Base-by-base conservation (phyloP, 2,797 vertebrate genomes). In the Gobio occitaniae region DNA sequence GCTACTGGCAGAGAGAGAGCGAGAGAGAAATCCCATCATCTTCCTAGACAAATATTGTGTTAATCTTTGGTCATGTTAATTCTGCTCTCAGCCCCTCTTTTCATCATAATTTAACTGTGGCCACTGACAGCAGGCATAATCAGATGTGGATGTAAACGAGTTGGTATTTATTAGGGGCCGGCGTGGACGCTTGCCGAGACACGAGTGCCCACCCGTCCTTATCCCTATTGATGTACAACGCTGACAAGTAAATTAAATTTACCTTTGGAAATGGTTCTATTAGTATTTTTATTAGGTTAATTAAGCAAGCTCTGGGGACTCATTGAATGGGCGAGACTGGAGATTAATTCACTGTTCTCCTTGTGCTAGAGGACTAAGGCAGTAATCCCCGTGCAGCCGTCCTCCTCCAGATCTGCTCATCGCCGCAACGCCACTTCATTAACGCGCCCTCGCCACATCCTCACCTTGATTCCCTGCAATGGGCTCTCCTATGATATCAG, bases 281-380 rank as follows among this genome's bases (percentile, higher is more conserved):
- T 97, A 96, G 95, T 96, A 96, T 96, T 97, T 97, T 97, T 97
- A 97, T 97, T 97, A 97, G 96, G 96, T 97, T 97, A 97, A 98
- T 98, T 97, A 97, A 95, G 93, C 91, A 91, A 94, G 94, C 94
- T 95, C 96, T 94, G 93, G 96, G 96, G 96, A 95, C 96, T 94
- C 95, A 94, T 95, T 94, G 96, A 95, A 97, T 96, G 94, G 92
- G 89, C 25, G 69, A 92, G 93, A 95, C 93, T 91, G 92, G 91
- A 92, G 90, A 94, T 94, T 91, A 93, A 95, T 94, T 90, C 91
- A 87, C 86, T 84, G 89, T 91, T 90, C 88, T 91, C 69, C 80
- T 85, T 80, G 88, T 91, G 88, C 90, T 88, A 83, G 86, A 87
- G 86, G 90, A 92, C 89, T 86, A 78, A 78, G 85, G 86, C 29